Percentiles rank a stretch among this genome's conserved stretches.
Evolutionary conservation across 2,888 invertebrate species (phyloP).

Genomic region (Lordiphosa fenestrarum): DNA sequence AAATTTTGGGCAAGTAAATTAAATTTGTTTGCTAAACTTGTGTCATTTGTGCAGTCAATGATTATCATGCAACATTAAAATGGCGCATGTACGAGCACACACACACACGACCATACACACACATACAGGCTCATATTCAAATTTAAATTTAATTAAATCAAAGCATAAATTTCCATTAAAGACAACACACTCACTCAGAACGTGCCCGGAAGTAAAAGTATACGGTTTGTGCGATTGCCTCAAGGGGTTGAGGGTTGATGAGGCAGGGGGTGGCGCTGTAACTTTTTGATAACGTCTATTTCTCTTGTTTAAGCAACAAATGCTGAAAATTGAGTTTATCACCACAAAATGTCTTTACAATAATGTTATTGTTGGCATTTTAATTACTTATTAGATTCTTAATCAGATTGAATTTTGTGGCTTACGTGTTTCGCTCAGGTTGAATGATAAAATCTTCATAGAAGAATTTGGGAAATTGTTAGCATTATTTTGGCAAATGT

Average conservation of each 20-base stretch:
- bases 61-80: slow-evolving; percentile 12
- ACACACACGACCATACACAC: too few species aligned
- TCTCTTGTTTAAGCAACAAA: slow-evolving; percentile 27
- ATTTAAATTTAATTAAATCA: slow-evolving; percentile 61
- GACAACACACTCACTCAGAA: slow-evolving; percentile 16
- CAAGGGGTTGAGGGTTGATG: neutral
- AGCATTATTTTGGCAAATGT: too few species aligned
- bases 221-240: slow-evolving; percentile 2
- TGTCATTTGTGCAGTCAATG: slow-evolving; percentile 29
- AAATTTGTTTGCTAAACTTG: slow-evolving; percentile 43
- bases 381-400: slow-evolving; percentile 16
- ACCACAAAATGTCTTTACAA: slow-evolving; percentile 18
- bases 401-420: too few species aligned
- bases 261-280: neutral
- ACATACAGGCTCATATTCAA: slow-evolving; percentile 28
- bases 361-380: slow-evolving; percentile 28
- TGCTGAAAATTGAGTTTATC: slow-evolving; percentile 34
- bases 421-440: too few species aligned
- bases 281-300: neutral
- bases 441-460: too few species aligned
- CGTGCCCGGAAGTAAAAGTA: slow-evolving; percentile 18
- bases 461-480: too few species aligned
- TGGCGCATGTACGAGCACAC: slow-evolving; percentile 10
- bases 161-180: slow-evolving; percentile 42
- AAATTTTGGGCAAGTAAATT: slow-evolving; percentile 37